Percentiles rank a stretch among this genome's conserved stretches.
Evolutionary conservation across 2,888 invertebrate species (phyloP).

Genomic region (Buathra laborator): DNA sequence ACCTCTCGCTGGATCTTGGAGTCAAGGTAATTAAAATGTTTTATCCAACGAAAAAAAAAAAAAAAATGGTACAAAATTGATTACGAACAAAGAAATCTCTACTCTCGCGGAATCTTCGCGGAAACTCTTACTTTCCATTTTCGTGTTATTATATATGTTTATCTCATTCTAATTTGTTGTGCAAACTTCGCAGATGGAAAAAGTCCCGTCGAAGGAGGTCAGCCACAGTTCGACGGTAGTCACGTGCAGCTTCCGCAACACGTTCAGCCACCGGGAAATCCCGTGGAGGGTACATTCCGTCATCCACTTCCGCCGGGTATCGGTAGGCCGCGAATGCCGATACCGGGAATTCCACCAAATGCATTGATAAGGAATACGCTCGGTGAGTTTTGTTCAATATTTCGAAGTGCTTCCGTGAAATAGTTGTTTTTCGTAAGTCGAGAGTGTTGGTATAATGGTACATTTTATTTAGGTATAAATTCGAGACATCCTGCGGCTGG

Average conservation of each 20-base stretch:
- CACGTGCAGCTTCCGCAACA: constrained; percentile 79
- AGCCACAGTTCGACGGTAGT: constrained; percentile 79
- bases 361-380: constrained; percentile 81
- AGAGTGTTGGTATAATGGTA: background rate
- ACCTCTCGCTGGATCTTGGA: constrained; percentile 80
- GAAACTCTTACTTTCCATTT: too few species aligned
- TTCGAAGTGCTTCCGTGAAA: background rate
- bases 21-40: constrained; percentile 76
- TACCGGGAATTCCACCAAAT: constrained; percentile 78
- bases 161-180: background rate
- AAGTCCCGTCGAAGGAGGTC: constrained; percentile 74
- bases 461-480: constrained; percentile 75
- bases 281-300: constrained; percentile 89
- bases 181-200: constrained; percentile 75
- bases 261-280: constrained; percentile 77
- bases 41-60: too few species aligned
- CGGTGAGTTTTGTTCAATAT: constrained; percentile 72
- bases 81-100: too few species aligned
- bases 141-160: background rate
- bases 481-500: constrained; percentile 78
- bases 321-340: constrained; percentile 86
- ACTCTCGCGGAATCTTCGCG: too few species aligned
- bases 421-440: background rate
- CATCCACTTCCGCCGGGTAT: constrained; percentile 89
- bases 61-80: too few species aligned